A percentile compares a stretch with the other conserved stretches of the same genome.
phyloP scores from a whole-genome alignment of 92 coral and sea anemone genomes.

The Plumapathes pennacea region DNA sequence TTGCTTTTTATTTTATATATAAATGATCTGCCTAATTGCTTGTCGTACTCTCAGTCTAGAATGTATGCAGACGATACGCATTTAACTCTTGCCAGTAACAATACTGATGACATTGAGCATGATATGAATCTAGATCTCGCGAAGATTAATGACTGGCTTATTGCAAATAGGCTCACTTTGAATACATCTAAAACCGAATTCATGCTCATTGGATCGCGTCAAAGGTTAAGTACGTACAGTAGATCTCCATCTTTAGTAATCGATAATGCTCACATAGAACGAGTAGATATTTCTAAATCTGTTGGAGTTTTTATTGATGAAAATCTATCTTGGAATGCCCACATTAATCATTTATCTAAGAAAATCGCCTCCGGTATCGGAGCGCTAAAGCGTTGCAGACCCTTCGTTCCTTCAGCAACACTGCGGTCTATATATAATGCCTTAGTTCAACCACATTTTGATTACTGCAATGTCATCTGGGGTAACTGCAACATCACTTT shows the following conservation, averaged over 20 bases:
- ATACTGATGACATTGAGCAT: constrained; percentile 10
- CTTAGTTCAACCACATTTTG: too few species aligned
- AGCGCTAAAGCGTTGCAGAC: constrained; percentile 2
- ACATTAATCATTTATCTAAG: not conserved
- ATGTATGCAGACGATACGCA: constrained; percentile 22
- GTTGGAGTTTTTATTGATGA: not conserved
- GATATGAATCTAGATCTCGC: constrained; percentile 9
- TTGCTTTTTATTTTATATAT: not conserved
- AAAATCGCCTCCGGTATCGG: constrained; percentile 1
- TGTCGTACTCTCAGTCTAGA: constrained; percentile 17
- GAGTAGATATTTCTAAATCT: not conserved
- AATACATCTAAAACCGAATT: constrained; percentile 4
- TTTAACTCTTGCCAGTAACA: constrained; percentile 24
- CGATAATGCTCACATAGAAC: not conserved
- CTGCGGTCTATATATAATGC: constrained; percentile 1
- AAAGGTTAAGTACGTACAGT: constrained; percentile 4
- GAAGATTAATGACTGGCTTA: constrained; percentile 16
- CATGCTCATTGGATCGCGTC: constrained; percentile 2
- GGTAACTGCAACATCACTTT: too few species aligned
- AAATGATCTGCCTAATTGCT: constrained; percentile 3
- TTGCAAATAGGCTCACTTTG: constrained; percentile 10
- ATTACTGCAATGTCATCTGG: too few species aligned
- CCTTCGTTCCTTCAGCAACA: not conserved
- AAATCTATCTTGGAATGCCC: constrained; percentile 2
- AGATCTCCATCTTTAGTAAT: not conserved